Conservation (phyloP, 2,113 vertebrate species). For the Phaethon lepturus region DNA sequence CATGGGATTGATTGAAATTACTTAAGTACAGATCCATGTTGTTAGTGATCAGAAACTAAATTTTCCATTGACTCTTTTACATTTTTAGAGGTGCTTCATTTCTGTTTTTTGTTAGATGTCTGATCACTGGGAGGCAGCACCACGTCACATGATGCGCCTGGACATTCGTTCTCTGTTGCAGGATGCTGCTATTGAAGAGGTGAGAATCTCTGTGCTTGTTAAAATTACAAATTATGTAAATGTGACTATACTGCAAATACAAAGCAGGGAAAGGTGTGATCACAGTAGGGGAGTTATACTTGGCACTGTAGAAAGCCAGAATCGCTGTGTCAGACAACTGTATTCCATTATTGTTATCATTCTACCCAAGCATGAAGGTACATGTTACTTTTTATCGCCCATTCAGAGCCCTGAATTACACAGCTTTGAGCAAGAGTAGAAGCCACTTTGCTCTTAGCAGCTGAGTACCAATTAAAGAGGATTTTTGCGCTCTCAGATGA, state of each 20-base stretch:
- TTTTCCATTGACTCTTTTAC: neutral
- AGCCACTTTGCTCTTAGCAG: neutral
- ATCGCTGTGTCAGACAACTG: neutral
- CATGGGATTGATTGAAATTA: neutral
- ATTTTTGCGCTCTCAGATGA: neutral
- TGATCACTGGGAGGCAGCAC: slow-evolving; percentile 92
- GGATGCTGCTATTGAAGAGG: slow-evolving; percentile 98
- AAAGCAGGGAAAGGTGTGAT: neutral
- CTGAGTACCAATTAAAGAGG: neutral
- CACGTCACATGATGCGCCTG: slow-evolving; percentile 95
- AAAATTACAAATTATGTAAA: neutral
- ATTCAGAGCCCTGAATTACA: neutral
- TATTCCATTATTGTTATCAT: neutral
- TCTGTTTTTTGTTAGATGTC: slow-evolving; percentile 84
- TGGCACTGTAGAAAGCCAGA: neutral
- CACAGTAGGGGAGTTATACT: neutral
- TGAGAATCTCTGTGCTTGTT: slow-evolving; percentile 54
- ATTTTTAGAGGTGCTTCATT: neutral
- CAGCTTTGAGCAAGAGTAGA: neutral
- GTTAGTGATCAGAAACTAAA: neutral
- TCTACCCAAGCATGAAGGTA: neutral
- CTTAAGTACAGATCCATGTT: neutral
- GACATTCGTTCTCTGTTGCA: slow-evolving; percentile 96
- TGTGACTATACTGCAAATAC: neutral
- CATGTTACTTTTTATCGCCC: neutral